These are phyloP conservation scores for Mimachlamys varia DNA, from an alignment of 2,888 invertebrate genomes.

Conservation along the genomic window DNA sequence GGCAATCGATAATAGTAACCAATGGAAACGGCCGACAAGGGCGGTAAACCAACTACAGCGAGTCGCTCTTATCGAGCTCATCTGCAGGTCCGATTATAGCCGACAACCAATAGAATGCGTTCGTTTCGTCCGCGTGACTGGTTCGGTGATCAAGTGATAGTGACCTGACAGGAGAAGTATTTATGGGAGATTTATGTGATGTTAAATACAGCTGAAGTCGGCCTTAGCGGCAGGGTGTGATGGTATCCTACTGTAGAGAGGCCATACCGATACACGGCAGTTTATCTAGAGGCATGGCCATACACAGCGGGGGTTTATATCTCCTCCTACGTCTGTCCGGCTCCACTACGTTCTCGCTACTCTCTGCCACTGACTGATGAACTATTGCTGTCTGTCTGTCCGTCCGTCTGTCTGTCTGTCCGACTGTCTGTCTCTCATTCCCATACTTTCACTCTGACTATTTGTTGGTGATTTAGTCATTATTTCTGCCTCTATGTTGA, in stretches of 20 bases:
- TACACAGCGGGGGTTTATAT: too few relatives aligned
- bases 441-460: too few relatives aligned
- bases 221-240: neutral
- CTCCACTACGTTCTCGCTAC: too few relatives aligned
- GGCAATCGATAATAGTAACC: neutral
- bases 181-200: neutral
- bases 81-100: neutral
- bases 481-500: too few relatives aligned
- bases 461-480: too few relatives aligned
- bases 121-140: neutral
- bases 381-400: too few relatives aligned
- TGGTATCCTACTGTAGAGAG: too few relatives aligned
- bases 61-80: neutral
- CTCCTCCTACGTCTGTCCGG: too few relatives aligned
- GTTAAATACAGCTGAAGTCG: neutral
- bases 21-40: slow-evolving; percentile 31
- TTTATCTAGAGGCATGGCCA: too few relatives aligned
- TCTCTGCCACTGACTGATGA: too few relatives aligned
- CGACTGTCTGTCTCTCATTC: too few relatives aligned
- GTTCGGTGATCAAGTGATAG: neutral
- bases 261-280: neutral
- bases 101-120: neutral
- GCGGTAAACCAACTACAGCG: neutral
- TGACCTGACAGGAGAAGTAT: neutral
- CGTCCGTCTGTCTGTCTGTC: too few relatives aligned